phyloP scores from a whole-genome alignment of 2,888 invertebrate species.

The Didymodactylos carnosus region DNA sequence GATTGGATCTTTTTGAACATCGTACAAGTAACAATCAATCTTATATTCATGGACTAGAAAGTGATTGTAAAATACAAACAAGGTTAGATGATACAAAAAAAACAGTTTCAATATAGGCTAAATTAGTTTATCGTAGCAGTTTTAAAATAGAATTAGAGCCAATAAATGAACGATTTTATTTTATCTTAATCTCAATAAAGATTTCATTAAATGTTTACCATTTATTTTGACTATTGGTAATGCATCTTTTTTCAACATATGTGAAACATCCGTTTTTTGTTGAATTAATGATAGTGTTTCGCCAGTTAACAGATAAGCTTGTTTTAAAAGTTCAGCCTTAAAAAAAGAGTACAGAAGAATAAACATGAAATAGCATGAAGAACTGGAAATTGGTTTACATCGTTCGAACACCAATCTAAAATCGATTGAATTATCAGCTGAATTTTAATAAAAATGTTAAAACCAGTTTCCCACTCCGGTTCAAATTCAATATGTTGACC shows the following conservation, averaged over 20 bases:
- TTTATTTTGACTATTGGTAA: background rate
- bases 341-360: too few species aligned
- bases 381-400: constrained; percentile 24
- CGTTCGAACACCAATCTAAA: constrained; percentile 51
- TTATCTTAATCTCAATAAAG: too few species aligned
- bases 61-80: too few species aligned
- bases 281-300: constrained; percentile 20
- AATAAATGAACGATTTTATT: too few species aligned
- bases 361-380: too few species aligned
- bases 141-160: too few species aligned
- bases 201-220: too few species aligned
- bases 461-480: constrained; percentile 96
- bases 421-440: constrained; percentile 67
- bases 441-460: constrained; percentile 54
- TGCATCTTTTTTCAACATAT: constrained; percentile 20
- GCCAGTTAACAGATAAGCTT: constrained; percentile 23
- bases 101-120: too few species aligned
- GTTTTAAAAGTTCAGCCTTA: constrained; percentile 23
- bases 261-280: constrained; percentile 15
- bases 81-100: too few species aligned
- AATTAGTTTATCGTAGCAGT: too few species aligned
- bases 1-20: constrained; percentile 63
- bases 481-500: constrained; percentile 96
- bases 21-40: constrained; percentile 63
- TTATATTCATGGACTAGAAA: constrained; percentile 22